Conservation (phyloP, 2,797 vertebrate species). For the Paguma larvata region DNA sequence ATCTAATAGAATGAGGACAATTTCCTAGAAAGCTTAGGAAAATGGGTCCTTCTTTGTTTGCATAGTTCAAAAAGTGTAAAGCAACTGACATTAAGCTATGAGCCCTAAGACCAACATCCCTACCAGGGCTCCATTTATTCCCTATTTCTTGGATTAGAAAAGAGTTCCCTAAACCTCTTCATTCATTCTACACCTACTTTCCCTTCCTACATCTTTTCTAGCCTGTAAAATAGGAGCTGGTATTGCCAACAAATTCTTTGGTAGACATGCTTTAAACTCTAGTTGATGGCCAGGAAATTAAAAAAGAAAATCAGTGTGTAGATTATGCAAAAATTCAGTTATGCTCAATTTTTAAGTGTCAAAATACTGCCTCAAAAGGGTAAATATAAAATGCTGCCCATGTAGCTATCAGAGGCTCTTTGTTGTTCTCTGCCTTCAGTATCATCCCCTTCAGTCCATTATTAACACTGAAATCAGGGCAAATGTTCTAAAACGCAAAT, state of each 20-base stretch:
- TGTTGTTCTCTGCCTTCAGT: neutral
- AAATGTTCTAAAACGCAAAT: conserved; percentile 58
- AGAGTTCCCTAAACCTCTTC: conserved; percentile 14
- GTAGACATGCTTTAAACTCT: conserved; percentile 14
- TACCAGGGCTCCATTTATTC: neutral
- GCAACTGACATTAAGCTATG: conserved; percentile 20
- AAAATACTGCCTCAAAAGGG: conserved; percentile 22
- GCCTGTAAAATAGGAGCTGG: conserved; percentile 7
- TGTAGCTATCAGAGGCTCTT: conserved; percentile 13
- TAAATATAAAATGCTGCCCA: conserved; percentile 60
- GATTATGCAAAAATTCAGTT: conserved; percentile 17
- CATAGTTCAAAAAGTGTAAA: conserved; percentile 41
- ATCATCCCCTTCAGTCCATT: neutral
- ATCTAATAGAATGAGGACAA: neutral
- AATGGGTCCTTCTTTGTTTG: neutral
- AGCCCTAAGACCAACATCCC: conserved; percentile 27
- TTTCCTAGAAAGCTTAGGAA: conserved; percentile 57
- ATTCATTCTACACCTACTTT: conserved; percentile 24
- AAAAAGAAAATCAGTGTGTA: conserved; percentile 11
- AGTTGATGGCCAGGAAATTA: conserved; percentile 22
- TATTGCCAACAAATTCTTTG: conserved; percentile 47
- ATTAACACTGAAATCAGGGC: conserved; percentile 37
- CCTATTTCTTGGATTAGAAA: conserved; percentile 14
- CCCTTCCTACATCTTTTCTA: conserved; percentile 37
- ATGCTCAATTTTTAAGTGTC: conserved; percentile 24